Base-by-base conservation (phyloP, 1,140 invertebrate genomes). In the Lordiphosa clarofinis region DNA sequence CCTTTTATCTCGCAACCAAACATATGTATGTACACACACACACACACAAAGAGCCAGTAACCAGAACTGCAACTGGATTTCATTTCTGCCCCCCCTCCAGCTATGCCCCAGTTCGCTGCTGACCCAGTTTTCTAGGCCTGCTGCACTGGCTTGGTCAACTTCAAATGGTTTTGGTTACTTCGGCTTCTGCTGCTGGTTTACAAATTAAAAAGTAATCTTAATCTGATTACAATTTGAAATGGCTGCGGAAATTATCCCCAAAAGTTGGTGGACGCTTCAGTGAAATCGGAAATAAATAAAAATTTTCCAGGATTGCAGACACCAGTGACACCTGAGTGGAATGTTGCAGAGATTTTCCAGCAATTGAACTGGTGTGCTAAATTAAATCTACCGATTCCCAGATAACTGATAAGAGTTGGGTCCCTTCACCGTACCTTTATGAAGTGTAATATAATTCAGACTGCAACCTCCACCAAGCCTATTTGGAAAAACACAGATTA, bases 51-150 rank as follows among this genome's bases (percentile, higher is more conserved):
- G 15, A 40, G 42, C 64, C 55, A 66, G 61, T 53, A 76, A 65
- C 52, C 73, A 73, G 59, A 31, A 64, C 61, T 61, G 42, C 73
- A 76, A 76, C 63, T 79, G 74, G 68, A 79, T 73, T 78, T 78
- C 67, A 19, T 57, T 46, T 56, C 48, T 54, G 49, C 56, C 59
- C 58, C 55, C 39, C 19, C 19, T n/a, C 40, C 53, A 21, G 11
- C 42, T 10, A 11, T 12, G 31, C 10, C 19, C 54, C 47, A 35
- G 47, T 49, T 56, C 33, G 53, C 52, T 70, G 56, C 24, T 81
- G 78, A 81, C 76, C 76, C 53, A 81, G 76, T 81, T 81, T 73
- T 37, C 65, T 72, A 72, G 67, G 60, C 60, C 24, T 35, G 28
- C 42, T 54, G 56, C 62, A 65, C 56, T 65, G 55, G 40, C 64